Base-by-base conservation (phyloP, 2,888 invertebrate genomes). In the Sarcophaga subvicina region DNA sequence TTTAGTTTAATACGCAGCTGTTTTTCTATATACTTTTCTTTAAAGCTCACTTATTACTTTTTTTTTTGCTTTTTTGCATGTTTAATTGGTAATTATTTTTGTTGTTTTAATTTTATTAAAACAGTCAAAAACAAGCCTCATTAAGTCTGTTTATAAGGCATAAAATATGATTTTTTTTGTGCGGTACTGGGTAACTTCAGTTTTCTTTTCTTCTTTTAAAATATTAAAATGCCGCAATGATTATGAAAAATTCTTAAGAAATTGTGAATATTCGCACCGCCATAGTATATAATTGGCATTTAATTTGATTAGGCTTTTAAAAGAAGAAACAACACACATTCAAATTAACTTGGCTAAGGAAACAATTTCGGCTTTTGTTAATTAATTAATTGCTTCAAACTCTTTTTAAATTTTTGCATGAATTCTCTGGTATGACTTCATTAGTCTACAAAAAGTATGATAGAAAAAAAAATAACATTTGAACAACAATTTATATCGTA, bases 341-440 rank as follows among this genome's bases (percentile, higher is more conserved):
- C 17, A 64, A 47, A 49, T 69, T 63, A 75, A n/a, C 79, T 69
- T 64, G 49, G 22, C 73, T 78, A 69, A 59, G 82, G 82, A 83
- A 83, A 71, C 64, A 71, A 22, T 63, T 63, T 73, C 47, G 37
- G n/a, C 27, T 76, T 37, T 17, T 66, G 20, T 64, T 64, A 45
- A 66, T 60, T 80, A 67, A 77, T 72, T 78, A 66, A 63, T 79
- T 75, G 54, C 59, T 76, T n/a, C 22, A 37, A 49, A 54, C 14
- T 14, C 4, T 54, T 54, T 49, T 75, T 64, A 1, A 1, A n/a
- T 17, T 54, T 75, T 69, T 59, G n/a, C 59, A 12, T 67, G 49
- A 62, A 25, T 67, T 80, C 73, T 70, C 59, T 79, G 60, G 27
- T 76, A 60, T 71, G 64, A 49, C 79, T 75, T 70, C 60, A 60